These are phyloP conservation scores for Microctonus brassicae DNA, from an alignment of 2,888 invertebrate species.

Conservation along the genomic window DNA sequence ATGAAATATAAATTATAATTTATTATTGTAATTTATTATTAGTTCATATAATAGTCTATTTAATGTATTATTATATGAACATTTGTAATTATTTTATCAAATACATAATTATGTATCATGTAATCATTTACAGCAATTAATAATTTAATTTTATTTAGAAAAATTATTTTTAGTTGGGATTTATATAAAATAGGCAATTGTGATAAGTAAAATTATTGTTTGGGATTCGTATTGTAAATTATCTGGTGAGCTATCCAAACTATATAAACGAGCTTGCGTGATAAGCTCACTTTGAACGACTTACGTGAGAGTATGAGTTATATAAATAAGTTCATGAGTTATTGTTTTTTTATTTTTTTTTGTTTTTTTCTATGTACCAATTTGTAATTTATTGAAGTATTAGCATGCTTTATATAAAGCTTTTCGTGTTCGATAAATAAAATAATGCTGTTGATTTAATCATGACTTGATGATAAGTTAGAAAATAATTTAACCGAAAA, in stretches of 20 bases:
- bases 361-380: not conserved
- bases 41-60: too few relatives aligned
- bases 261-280: constrained; percentile 25
- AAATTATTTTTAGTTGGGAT: not conserved
- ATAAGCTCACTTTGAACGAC: constrained; percentile 34
- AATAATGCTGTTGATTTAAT: too few relatives aligned
- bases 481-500: too few relatives aligned
- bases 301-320: not conserved
- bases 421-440: not conserved
- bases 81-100: too few relatives aligned
- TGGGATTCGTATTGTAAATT: constrained; percentile 19
- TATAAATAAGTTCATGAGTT: not conserved
- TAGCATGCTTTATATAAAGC: not conserved
- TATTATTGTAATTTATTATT: too few relatives aligned
- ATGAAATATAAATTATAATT: too few relatives aligned
- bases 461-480: too few relatives aligned
- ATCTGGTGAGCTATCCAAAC: constrained; percentile 24
- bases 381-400: too few relatives aligned
- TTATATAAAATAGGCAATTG: too few relatives aligned
- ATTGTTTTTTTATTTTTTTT: not conserved
- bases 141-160: not conserved
- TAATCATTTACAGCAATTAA: too few relatives aligned
- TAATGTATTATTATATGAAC: too few relatives aligned
- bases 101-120: too few relatives aligned
- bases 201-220: not conserved